Evolutionary conservation across 2,797 vertebrate species (phyloP).

Genomic region (Darevskia nairensis): DNA sequence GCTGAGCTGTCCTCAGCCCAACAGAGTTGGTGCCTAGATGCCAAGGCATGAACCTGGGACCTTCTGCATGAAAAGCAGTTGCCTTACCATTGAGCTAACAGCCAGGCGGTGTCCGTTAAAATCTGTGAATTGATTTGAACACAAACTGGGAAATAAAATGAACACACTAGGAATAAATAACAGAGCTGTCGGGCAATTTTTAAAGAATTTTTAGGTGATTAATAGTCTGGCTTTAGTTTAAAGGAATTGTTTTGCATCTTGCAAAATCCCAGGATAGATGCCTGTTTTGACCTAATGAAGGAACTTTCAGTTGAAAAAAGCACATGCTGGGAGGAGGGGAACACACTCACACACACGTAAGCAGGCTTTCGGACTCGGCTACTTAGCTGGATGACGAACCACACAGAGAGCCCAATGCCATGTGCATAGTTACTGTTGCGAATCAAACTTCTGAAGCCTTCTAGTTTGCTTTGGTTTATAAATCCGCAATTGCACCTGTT

Average conservation of each 20-base stretch:
- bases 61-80: not conserved
- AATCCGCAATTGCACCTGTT: not conserved
- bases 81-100: not conserved
- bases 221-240: not conserved
- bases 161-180: not conserved
- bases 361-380: not conserved
- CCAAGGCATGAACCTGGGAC: too few relatives aligned
- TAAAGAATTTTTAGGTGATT: not conserved
- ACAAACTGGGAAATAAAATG: conserved; percentile 19
- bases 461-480: not conserved
- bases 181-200: not conserved
- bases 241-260: not conserved
- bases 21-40: too few relatives aligned
- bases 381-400: not conserved
- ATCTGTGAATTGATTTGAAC: not conserved
- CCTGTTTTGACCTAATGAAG: too few relatives aligned
- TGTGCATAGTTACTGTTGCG: not conserved
- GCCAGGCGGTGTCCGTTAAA: conserved; percentile 3
- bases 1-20: too few relatives aligned
- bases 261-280: not conserved
- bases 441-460: not conserved
- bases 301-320: not conserved
- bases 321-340: not conserved
- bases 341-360: too few relatives aligned
- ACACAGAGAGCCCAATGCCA: too few relatives aligned